A percentile compares a stretch with the other conserved stretches of the same genome.
Conservation (phyloP, 2,888 invertebrate genomes). For the Serripes groenlandicus region DNA sequence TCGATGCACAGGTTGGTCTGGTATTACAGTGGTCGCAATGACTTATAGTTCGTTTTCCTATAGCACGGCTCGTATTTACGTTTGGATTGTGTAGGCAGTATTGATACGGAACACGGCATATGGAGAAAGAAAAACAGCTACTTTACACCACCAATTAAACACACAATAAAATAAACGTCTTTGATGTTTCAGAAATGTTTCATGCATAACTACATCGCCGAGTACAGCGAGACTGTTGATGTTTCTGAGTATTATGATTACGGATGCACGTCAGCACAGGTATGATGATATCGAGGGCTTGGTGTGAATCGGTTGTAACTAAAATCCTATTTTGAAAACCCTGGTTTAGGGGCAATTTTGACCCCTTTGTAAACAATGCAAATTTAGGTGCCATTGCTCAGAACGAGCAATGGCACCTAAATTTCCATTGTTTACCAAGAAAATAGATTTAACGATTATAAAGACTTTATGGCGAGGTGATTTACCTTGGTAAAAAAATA, state of each 20-base stretch:
- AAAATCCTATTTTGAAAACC: neutral
- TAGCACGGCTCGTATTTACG: no score
- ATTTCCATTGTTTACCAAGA: neutral
- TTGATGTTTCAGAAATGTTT: constrained; percentile 6
- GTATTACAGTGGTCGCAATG: no score
- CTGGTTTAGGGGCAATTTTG: neutral
- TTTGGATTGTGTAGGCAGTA: neutral
- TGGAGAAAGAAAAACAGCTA: neutral
- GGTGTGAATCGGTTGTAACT: no score
- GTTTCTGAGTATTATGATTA: constrained; percentile 3
- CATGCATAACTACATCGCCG: constrained; percentile 3
- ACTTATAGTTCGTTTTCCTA: no score
- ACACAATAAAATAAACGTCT: neutral
- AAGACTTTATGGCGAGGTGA: no score
- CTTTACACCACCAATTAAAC: neutral
- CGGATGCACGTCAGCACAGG: constrained; percentile 2
- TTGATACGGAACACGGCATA: neutral
- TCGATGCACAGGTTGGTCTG: no score
- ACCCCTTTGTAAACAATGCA: neutral
- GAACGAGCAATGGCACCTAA: neutral
- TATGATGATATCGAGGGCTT: neutral
- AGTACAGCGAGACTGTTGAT: neutral
- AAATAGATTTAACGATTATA: neutral
- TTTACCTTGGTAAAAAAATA: no score
- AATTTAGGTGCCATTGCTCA: neutral